Conservation (phyloP, 2,888 invertebrate genomes). For the Blastobasis adustella region DNA sequence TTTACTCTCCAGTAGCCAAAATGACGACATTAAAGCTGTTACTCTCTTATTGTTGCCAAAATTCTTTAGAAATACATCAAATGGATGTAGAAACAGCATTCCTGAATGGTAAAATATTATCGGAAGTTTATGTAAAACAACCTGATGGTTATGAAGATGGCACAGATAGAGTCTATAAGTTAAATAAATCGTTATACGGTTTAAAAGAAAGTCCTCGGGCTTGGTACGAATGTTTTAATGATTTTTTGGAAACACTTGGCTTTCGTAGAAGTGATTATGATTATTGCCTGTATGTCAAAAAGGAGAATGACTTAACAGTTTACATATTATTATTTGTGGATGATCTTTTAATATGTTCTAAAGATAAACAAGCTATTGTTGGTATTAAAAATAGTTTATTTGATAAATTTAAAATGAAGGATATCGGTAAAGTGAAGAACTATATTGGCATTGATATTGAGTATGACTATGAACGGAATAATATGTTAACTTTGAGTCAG, state of each 20-base stretch:
- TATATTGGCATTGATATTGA: constrained; percentile 33
- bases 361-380: too few relatives aligned
- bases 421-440: constrained; percentile 25
- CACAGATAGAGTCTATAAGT: constrained; percentile 25
- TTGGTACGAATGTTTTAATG: constrained; percentile 19
- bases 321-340: too few relatives aligned
- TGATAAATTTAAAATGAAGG: constrained; percentile 25
- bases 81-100: constrained; percentile 26
- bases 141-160: constrained; percentile 24
- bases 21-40: constrained; percentile 29
- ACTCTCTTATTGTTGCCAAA: constrained; percentile 23
- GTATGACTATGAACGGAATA: constrained; percentile 17
- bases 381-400: too few relatives aligned
- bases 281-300: too few relatives aligned
- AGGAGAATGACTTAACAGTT: too few relatives aligned
- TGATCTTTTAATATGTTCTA: too few relatives aligned
- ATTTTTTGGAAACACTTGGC: too few relatives aligned
- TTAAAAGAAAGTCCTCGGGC: constrained; percentile 19
- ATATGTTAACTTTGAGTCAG: constrained; percentile 22
- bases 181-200: constrained; percentile 25
- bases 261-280: too few relatives aligned
- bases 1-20: constrained; percentile 22
- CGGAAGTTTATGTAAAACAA: constrained; percentile 26
- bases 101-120: constrained; percentile 20
- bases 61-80: constrained; percentile 16